These are phyloP conservation scores for Tetramorium alpestre DNA, from an alignment of 1,140 invertebrate genomes.

Conservation along the genomic window DNA sequence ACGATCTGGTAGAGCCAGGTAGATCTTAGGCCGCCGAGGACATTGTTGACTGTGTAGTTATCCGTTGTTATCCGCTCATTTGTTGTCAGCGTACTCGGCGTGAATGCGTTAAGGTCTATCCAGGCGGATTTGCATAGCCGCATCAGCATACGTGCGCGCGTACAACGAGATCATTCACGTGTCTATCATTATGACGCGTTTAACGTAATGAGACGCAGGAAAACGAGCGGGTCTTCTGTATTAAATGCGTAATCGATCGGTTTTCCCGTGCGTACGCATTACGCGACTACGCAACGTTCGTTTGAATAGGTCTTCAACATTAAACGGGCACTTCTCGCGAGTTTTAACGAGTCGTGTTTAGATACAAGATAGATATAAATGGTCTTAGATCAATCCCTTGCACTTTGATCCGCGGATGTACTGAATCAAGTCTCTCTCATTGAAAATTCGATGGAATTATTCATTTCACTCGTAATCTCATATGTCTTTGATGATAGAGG, in stretches of 20 bases:
- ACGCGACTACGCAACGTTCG: not conserved
- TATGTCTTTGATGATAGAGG: not conserved
- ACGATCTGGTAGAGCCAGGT: not conserved
- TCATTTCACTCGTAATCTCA: not conserved
- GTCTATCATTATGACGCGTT: constrained; percentile 19
- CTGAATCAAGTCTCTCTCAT: constrained; percentile 8
- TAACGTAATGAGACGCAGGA: not conserved
- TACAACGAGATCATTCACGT: constrained; percentile 30
- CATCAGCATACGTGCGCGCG: not conserved
- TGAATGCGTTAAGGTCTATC: not conserved
- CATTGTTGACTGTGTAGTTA: not conserved
- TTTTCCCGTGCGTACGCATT: not conserved
- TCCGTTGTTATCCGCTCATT: constrained; percentile 21
- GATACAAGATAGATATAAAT: constrained; percentile 9
- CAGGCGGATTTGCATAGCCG: constrained; percentile 12
- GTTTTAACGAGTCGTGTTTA: not conserved
- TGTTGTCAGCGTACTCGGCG: not conserved
- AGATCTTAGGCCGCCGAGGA: not conserved
- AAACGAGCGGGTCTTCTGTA: not conserved
- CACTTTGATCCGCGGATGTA: constrained; percentile 12
- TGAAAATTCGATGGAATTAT: constrained; percentile 3
- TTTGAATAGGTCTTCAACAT: not conserved
- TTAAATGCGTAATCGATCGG: not conserved
- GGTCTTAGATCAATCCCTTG: constrained; percentile 3
- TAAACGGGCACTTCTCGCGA: not conserved